Conservation (phyloP, 2,888 invertebrate genomes). For the Gordius sp. region DNA sequence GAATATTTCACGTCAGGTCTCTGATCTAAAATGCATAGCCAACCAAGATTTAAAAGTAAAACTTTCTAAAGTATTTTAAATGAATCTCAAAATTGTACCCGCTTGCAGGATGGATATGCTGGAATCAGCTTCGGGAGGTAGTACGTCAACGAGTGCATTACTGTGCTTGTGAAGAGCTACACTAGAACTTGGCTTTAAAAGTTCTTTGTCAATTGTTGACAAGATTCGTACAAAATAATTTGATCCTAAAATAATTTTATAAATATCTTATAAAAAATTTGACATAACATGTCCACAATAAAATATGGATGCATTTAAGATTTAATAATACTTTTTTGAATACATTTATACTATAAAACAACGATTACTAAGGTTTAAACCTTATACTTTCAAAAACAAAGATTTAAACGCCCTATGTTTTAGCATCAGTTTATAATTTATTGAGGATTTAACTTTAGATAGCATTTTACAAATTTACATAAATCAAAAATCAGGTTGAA, state of each 20-base stretch:
- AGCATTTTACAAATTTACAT: no score
- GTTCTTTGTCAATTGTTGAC: constrained; percentile 84
- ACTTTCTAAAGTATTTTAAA: neutral
- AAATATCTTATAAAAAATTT: no score
- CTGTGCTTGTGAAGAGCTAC: constrained; percentile 96
- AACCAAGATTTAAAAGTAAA: neutral
- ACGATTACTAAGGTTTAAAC: no score
- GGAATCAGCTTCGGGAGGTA: constrained; percentile 94
- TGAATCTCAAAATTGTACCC: constrained; percentile 32
- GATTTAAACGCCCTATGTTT: no score
- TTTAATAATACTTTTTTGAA: no score
- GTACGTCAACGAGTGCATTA: constrained; percentile 92
- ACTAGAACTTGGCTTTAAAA: constrained; percentile 84
- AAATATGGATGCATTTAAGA: no score
- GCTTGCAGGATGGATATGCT: constrained; percentile 92
- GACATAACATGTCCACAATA: no score
- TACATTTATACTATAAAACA: no score
- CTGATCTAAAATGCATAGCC: constrained; percentile 43
- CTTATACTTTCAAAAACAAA: no score
- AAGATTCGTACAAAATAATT: constrained; percentile 95
- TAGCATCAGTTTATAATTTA: no score
- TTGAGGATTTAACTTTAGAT: no score
- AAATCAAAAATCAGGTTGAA: no score
- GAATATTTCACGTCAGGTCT: constrained; percentile 87
- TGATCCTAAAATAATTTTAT: constrained; percentile 40